Conservation (phyloP, 2,113 vertebrate genomes). For the Scomber scombrus region DNA sequence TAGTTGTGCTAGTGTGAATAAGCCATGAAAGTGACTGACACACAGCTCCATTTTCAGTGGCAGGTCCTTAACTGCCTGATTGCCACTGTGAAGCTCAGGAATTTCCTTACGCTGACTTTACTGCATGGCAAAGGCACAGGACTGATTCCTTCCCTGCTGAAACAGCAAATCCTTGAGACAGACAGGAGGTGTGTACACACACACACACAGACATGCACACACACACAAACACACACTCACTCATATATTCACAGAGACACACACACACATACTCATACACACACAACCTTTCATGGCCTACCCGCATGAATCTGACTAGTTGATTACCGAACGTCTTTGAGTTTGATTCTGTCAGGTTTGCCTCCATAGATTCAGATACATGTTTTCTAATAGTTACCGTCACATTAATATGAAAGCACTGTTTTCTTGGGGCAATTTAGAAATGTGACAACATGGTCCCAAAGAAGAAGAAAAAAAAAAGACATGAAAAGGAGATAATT, state of each 20-base stretch:
- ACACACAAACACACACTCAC: conserved; percentile 13
- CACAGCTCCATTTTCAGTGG: conserved; percentile 78
- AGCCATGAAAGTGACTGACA: conserved; percentile 83
- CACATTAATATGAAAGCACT: conserved; percentile 25
- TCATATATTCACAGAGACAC: conserved; percentile 16
- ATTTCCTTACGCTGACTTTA: conserved; percentile 80
- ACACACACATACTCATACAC: conserved; percentile 12
- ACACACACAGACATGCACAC: conserved; percentile 21
- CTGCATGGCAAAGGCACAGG: conserved; percentile 68
- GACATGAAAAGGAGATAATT: conserved; percentile 33
- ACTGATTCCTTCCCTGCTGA: conserved; percentile 83
- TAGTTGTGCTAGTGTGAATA: conserved; percentile 71
- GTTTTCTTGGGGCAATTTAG: conserved; percentile 20
- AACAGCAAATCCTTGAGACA: conserved; percentile 78
- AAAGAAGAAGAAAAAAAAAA: not conserved
- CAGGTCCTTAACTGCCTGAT: conserved; percentile 83
- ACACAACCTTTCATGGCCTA: conserved; percentile 46
- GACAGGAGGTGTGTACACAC: conserved; percentile 50
- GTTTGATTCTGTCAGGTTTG: conserved; percentile 37
- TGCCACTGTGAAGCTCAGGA: conserved; percentile 80
- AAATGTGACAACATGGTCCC: conserved; percentile 36
- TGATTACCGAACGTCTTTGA: conserved; percentile 66
- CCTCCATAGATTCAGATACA: conserved; percentile 28
- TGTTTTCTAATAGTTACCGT: conserved; percentile 3
- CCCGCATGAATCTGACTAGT: conserved; percentile 50